Evolutionary conservation across 2,797 vertebrate genomes (phyloP), one percentile per base, ranked within the genome.

Genomic region (Enteromius radiatus): DNA sequence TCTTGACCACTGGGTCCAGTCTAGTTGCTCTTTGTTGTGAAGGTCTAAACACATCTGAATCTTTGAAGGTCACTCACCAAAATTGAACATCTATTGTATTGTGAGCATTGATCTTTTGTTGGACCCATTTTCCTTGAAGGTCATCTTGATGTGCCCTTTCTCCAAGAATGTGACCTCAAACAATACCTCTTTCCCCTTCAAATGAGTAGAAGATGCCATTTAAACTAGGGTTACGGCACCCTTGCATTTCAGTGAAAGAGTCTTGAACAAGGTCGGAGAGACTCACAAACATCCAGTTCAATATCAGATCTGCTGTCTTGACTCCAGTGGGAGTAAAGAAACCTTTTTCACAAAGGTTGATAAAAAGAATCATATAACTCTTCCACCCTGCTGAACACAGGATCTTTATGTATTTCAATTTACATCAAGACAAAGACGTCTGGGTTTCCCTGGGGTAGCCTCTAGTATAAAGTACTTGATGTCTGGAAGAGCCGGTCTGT

Each of bases 361-460:
- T 26, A n/a, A 28, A 67, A 43, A 4, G 11, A 74, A 56, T 31
- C 8, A 10, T 1, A 52, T 23, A 68, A 23, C 21, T 68, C 63
- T 47, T 21, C 28, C 0, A 5, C 31, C 43, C 36, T 65, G 31
- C 21, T 12, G 14, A 43, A 43, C 52, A 14, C n/a, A 61, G 17
- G 75, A 77, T 43, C 23, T 33, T 47, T 63, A 64, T 11, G 23
- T 11, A 41, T 61, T 76, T 38, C 8, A 59, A 43, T 76, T 76
- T 26, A 61, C n/a, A 61, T 76, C 74, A 61, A 61, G n/a, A 59
- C 52, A 75, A 38, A 75, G 52, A 41, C 5, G 3, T 59, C 52
- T 43, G 38, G 36, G 49, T 76, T 61, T 61, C n/a, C 74, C 54
- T 41, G 19, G 54, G 54, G 74, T 11, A 4, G 10, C 69, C 19